Percentiles rank a stretch among this genome's conserved stretches.
These are phyloP conservation scores for Teleopsis dalmanni DNA, from an alignment of 1,140 invertebrate genomes.

Conservation along the genomic window DNA sequence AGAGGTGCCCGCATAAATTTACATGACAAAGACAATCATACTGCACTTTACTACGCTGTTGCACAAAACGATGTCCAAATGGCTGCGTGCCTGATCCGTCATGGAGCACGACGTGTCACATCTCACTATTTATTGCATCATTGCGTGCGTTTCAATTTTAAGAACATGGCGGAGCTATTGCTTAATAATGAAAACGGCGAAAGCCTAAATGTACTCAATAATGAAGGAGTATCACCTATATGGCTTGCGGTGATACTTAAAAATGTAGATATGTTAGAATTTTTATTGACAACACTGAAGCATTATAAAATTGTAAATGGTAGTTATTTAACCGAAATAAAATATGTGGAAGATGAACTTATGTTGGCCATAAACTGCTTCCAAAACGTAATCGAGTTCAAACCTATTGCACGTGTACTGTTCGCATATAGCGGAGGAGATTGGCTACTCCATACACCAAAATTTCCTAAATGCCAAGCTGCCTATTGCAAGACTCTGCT, in stretches of 20 bases:
- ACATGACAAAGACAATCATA: slow-evolving; percentile 52
- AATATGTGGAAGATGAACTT: slow-evolving; percentile 46
- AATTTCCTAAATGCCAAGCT: slow-evolving; percentile 16
- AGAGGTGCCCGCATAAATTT: slow-evolving; percentile 52
- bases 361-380: slow-evolving; percentile 49
- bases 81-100: slow-evolving; percentile 44
- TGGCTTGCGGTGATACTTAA: slow-evolving; percentile 53
- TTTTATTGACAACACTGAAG: slow-evolving; percentile 45
- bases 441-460: slow-evolving; percentile 1
- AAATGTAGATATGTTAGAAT: slow-evolving; percentile 47
- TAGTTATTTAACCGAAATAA: slow-evolving; percentile 5
- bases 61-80: slow-evolving; percentile 45
- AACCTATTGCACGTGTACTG: slow-evolving; percentile 45
- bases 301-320: background rate
- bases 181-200: slow-evolving; percentile 45
- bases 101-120: slow-evolving; percentile 52
- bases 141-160: slow-evolving; percentile 47
- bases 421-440: slow-evolving; percentile 29
- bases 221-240: slow-evolving; percentile 53
- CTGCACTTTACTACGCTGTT: slow-evolving; percentile 50
- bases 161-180: slow-evolving; percentile 47
- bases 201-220: slow-evolving; percentile 48
- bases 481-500: slow-evolving; percentile 48
- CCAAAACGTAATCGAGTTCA: slow-evolving; percentile 34
- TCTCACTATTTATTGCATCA: slow-evolving; percentile 52